A percentile compares a stretch with the other conserved stretches of the same genome.
Evolutionary conservation across 2,797 vertebrate genomes (phyloP).

Genomic region (Hyperoplus lanceolatus): DNA sequence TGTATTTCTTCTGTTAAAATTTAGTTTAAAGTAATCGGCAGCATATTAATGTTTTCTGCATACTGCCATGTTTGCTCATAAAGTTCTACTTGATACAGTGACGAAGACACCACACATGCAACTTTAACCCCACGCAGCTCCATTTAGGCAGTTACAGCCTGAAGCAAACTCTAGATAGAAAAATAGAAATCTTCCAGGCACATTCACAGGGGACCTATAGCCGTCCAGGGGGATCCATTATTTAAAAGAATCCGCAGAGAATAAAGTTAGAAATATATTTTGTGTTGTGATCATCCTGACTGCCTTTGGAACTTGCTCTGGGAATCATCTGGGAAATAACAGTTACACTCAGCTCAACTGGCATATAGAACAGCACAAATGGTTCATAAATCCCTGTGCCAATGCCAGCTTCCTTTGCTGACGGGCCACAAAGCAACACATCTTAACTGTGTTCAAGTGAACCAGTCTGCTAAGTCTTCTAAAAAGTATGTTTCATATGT

Average conservation of each 20-base stretch:
- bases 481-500: background rate
- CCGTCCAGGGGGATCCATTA: slow-evolving; percentile 33
- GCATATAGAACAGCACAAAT: slow-evolving; percentile 39
- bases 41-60: background rate
- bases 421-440: background rate
- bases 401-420: slow-evolving; percentile 9
- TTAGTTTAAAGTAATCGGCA: background rate
- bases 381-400: slow-evolving; percentile 19
- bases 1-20: background rate
- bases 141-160: slow-evolving; percentile 42
- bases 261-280: slow-evolving; percentile 27
- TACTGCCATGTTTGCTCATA: background rate
- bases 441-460: background rate
- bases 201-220: slow-evolving; percentile 37
- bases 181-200: slow-evolving; percentile 38
- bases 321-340: slow-evolving; percentile 51
- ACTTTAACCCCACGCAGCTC: slow-evolving; percentile 16
- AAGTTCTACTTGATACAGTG: background rate
- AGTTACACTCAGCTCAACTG: slow-evolving; percentile 25
- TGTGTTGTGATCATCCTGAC: slow-evolving; percentile 37
- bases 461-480: background rate
- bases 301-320: slow-evolving; percentile 40
- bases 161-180: slow-evolving; percentile 33
- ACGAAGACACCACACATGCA: slow-evolving; percentile 40
- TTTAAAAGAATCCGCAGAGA: slow-evolving; percentile 54